Percentiles rank a stretch among this genome's conserved stretches.
Conservation (phyloP, 2,797 vertebrate genomes). For the Ibycter americanus region DNA sequence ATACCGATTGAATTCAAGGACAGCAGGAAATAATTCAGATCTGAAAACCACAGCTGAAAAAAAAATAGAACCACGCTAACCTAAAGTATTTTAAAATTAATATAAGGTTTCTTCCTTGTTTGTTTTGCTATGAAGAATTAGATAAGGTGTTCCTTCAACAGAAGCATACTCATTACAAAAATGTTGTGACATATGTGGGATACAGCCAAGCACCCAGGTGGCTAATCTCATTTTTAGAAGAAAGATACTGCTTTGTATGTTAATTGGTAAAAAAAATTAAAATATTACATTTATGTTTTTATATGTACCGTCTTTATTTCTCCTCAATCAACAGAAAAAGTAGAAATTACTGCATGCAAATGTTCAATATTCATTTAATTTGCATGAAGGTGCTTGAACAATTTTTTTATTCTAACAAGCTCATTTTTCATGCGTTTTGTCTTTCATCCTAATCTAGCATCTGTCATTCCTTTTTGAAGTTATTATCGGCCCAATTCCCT, state of each 20-base stretch:
- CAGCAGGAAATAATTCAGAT: constrained; percentile 73
- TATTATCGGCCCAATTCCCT: constrained; percentile 99
- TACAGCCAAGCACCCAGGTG: constrained; percentile 91
- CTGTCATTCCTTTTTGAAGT: constrained; percentile 99
- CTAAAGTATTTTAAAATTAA: constrained; percentile 64
- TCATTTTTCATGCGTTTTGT: constrained; percentile 90
- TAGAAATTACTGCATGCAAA: constrained; percentile 83
- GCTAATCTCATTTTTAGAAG: constrained; percentile 88
- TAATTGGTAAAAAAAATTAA: constrained; percentile 83
- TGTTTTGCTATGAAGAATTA: constrained; percentile 69
- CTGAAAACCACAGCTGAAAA: constrained; percentile 64
- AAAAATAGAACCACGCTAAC: constrained; percentile 45
- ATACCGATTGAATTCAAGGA: constrained; percentile 74
- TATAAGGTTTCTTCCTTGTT: constrained; percentile 59
- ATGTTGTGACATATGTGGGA: constrained; percentile 85
- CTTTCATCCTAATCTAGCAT: constrained; percentile 99
- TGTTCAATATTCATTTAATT: constrained; percentile 91
- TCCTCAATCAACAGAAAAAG: constrained; percentile 81
- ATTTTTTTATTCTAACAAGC: constrained; percentile 98
- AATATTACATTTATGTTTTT: constrained; percentile 78
- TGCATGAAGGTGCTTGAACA: constrained; percentile 97
- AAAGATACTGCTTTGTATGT: constrained; percentile 88
- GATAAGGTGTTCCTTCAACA: constrained; percentile 71
- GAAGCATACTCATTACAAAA: constrained; percentile 71
- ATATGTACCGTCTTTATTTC: constrained; percentile 77